Percentiles rank a stretch among this genome's conserved stretches.
These are phyloP conservation scores for Stictonetta naevosa DNA, from an alignment of 2,113 vertebrate genomes.

Conservation along the genomic window DNA sequence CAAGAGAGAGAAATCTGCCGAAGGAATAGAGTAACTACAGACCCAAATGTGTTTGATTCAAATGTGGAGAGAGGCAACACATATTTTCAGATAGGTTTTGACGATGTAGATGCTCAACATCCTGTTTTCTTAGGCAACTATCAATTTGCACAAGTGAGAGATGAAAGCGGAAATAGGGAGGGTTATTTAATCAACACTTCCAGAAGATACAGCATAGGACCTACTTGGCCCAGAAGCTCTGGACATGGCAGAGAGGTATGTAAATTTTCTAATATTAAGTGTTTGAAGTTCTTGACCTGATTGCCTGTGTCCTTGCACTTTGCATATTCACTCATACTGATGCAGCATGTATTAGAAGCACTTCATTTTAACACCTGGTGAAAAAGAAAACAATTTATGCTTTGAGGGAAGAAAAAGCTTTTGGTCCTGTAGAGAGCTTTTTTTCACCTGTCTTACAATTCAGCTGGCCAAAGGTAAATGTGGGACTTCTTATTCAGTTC, in stretches of 20 bases:
- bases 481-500: not conserved
- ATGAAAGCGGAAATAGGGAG: not conserved
- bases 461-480: not conserved
- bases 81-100: not conserved
- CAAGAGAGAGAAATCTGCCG: not conserved
- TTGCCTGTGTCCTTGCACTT: not conserved
- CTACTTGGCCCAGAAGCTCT: not conserved
- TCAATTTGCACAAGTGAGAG: not conserved
- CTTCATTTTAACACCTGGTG: not conserved
- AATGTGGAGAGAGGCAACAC: not conserved
- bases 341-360: not conserved
- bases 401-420: not conserved
- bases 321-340: not conserved
- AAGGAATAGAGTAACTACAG: not conserved
- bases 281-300: not conserved
- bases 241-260: slow-evolving; percentile 25
- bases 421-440: not conserved
- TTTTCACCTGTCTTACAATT: not conserved
- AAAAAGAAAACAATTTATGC: not conserved
- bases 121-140: not conserved
- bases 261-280: not conserved
- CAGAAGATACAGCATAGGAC: not conserved
- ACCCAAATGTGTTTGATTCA: not conserved
- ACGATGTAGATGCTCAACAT: not conserved
- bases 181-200: not conserved